Evolutionary conservation across 2,888 invertebrate genomes (phyloP), one percentile per base, ranked within the genome.

Genomic region (Aleiodes testaceus): DNA sequence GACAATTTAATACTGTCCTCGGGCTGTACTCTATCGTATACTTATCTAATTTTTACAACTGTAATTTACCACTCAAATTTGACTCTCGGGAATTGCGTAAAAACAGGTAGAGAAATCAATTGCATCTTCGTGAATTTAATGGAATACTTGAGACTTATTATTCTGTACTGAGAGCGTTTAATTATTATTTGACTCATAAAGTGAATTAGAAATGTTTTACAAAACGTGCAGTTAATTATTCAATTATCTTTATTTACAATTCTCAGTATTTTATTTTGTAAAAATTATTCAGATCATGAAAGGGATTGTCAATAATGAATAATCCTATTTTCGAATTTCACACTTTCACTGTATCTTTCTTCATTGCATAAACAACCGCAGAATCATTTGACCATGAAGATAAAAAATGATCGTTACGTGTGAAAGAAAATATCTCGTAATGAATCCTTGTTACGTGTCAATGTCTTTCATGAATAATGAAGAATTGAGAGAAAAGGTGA

Each of bases 301-400:
- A 36, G 3, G 42, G 22, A 36, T 36, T 53, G 53, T 1, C 53
- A 44, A 42, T 66, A 53, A 66, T 66, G 44, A 44, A 66, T 66
- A 20, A 44, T 20, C 11, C 66, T 20, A 14, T 66, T 53, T 20
- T 66, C 9, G 7, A 36, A 6, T 36, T 36, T 53, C 12, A 20
- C 53, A 66, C 66, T 66, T 66, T 66, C 66, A 66, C 66, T 14
- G 22, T n/a, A n/a, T 45, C n/a, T 16, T 53, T 52, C 52, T 42
- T 52, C 20, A 42, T 36, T 44, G 20, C 44, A 18, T 14, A 42
- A 47, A 50, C 14, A 26, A 65, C 53, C 66, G 53, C 52, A 53
- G 45, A 66, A 18, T 42, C 42, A 44, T 66, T 66, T 66, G 52
- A 52, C 52, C 42, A 50, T 59, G 59, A 59, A 36, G 36, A 11